Evolutionary conservation across 2,797 vertebrate genomes (phyloP).

Genomic region (Liparis tanakae): DNA sequence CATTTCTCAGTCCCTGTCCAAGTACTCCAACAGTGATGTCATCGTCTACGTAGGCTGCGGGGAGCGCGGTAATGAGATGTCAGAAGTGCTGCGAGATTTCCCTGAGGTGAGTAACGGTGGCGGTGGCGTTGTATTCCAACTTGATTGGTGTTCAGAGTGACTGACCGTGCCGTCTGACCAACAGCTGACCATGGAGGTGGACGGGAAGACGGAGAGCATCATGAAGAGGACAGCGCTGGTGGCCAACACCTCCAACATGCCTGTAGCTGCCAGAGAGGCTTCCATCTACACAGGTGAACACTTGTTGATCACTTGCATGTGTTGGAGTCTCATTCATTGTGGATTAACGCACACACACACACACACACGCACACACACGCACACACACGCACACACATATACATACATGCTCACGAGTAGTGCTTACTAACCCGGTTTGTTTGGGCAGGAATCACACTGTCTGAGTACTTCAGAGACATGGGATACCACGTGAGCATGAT

Average conservation of each 20-base stretch:
- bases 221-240: constrained; percentile 99
- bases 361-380: neutral
- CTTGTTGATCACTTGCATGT: neutral
- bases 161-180: constrained; percentile 44
- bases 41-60: constrained; percentile 98
- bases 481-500: constrained; percentile 99
- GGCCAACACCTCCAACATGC: constrained; percentile 99
- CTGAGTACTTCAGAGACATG: constrained; percentile 99
- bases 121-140: no score
- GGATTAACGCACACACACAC: neutral
- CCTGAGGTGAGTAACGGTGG: constrained; percentile 75
- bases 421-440: constrained; percentile 2
- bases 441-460: constrained; percentile 92
- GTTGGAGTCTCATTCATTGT: neutral
- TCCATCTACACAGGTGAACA: constrained; percentile 95
- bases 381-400: neutral
- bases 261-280: constrained; percentile 97
- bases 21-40: constrained; percentile 98
- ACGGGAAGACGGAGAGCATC: constrained; percentile 95
- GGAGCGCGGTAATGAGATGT: constrained; percentile 98
- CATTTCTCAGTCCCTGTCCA: constrained; percentile 97
- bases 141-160: constrained; percentile 14
- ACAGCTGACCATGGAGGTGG: constrained; percentile 98
- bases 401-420: neutral
- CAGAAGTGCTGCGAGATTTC: constrained; percentile 95